Evolutionary conservation across 1,140 invertebrate species (phyloP), one percentile per base, ranked within the genome.

Genomic region (Pogonomyrmex californicus): DNA sequence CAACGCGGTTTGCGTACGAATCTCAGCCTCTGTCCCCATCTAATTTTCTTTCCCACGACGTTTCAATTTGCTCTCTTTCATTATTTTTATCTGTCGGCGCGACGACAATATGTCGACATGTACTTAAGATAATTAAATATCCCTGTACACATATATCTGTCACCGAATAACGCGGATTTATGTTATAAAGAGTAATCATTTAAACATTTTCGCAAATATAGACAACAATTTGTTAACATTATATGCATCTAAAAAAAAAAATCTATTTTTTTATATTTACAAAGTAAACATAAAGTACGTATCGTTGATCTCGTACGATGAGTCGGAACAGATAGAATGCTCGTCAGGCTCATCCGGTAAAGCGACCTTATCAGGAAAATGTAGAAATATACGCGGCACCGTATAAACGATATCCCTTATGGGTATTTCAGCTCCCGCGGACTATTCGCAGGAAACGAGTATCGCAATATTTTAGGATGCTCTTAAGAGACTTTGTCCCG

Each of bases 1-100:
- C 89, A 85, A 91, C 86, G 82, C 49, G 78, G 58, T 83, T 83
- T 68, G 54, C 51, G 56, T 63, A 47, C 7, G 54, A 36, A 71
- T 56, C 56, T 60, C 62, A 47, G 62, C 33, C 77, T 23, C 23
- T 1, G 63, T 68, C 56, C 38, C 38, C 62, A 44, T 88, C 70
- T 86, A 82, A 73, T 56, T 73, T 60, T 65, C 23, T 82, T 70
- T 54, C 81, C 63, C 10, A 87, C 73, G 87, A 79, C 75, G 54
- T 58, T 90, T 88, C 87, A 88, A 88, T 89, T 86, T 87, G 78
- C 86, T 77, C 82, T 66, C 82, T 76, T 85, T 78, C 58, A 85
- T 85, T 85, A 85, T 85, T 85, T 85, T 85, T 85, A 85, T 85
- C 82, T 85, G 58, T 66, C 60, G 75, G n/a, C 41, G 44, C 41